Evolutionary conservation across 2,797 vertebrate species (phyloP).

Genomic region (Hoplostethus mediterraneus): DNA sequence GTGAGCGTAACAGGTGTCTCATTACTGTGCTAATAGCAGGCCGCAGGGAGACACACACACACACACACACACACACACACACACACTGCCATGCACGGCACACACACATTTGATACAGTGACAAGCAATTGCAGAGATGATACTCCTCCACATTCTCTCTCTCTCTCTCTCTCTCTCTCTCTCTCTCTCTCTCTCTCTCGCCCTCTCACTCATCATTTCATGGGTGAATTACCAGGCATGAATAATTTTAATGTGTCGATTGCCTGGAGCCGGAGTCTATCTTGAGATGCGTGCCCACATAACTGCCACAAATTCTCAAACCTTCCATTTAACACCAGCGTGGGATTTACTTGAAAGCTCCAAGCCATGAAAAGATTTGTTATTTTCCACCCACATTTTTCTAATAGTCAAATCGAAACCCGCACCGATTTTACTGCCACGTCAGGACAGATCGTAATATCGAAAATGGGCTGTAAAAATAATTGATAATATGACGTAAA

Average conservation of each 20-base stretch:
- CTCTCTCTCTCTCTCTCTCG: slow-evolving; percentile 19
- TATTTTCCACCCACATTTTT: slow-evolving; percentile 12
- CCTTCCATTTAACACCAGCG: slow-evolving; percentile 42
- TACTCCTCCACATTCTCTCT: slow-evolving; percentile 40
- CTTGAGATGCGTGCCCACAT: slow-evolving; percentile 55
- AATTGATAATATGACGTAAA: slow-evolving; percentile 13
- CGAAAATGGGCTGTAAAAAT: slow-evolving; percentile 11
- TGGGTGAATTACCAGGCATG: slow-evolving; percentile 57
- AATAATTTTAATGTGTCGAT: slow-evolving; percentile 54
- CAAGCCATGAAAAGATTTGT: slow-evolving; percentile 18
- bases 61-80: slow-evolving; percentile 3
- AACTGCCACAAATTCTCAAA: slow-evolving; percentile 46
- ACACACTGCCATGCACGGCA: neutral
- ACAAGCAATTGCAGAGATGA: slow-evolving; percentile 39
- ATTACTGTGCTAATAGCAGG: slow-evolving; percentile 62
- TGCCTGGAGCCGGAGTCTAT: slow-evolving; percentile 61
- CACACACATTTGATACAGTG: slow-evolving; percentile 27
- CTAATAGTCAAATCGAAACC: slow-evolving; percentile 18
- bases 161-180: neutral
- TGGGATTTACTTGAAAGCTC: slow-evolving; percentile 50
- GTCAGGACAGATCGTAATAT: neutral
- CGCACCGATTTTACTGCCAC: slow-evolving; percentile 7
- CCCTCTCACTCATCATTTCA: slow-evolving; percentile 50
- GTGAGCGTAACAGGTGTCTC: slow-evolving; percentile 68
- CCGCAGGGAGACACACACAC: slow-evolving; percentile 36